Conservation (phyloP, 2,113 vertebrate genomes). For the Coreoperca whiteheadi region DNA sequence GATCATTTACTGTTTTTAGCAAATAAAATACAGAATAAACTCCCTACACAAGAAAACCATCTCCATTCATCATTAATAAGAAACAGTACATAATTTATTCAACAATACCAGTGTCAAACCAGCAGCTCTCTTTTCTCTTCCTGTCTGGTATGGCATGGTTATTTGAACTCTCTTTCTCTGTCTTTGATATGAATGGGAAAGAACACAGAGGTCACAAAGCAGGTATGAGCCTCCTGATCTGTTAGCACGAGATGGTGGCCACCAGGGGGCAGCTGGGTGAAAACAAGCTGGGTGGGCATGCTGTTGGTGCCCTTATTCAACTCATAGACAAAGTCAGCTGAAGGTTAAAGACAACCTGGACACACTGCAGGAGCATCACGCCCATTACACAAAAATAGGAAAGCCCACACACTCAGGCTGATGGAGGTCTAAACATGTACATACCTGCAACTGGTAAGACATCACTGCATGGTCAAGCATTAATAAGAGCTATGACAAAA, state of each 20-base stretch:
- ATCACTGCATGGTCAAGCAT: background rate
- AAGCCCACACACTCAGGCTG: background rate
- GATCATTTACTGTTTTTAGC: background rate
- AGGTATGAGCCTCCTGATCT: slow-evolving; percentile 43
- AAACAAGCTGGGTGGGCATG: slow-evolving; percentile 11
- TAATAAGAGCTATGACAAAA: background rate
- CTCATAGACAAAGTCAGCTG: slow-evolving; percentile 68
- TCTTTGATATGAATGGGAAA: background rate
- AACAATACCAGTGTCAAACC: background rate
- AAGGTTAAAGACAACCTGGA: slow-evolving; percentile 65
- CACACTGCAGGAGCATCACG: background rate
- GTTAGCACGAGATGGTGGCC: slow-evolving; percentile 26
- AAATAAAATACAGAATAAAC: background rate
- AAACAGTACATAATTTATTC: background rate
- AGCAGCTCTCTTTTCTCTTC: background rate
- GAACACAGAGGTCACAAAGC: slow-evolving; percentile 13
- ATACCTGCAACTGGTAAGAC: background rate
- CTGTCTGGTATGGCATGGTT: background rate
- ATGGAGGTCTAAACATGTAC: background rate
- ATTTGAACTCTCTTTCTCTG: background rate
- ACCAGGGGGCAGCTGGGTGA: slow-evolving; percentile 55
- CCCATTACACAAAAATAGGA: too few relatives aligned
- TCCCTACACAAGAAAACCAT: background rate
- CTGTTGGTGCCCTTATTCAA: slow-evolving; percentile 1
- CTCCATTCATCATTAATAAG: background rate